Evolutionary conservation across 2,113 vertebrate species (phyloP).

Genomic region (Ochotona princeps): DNA sequence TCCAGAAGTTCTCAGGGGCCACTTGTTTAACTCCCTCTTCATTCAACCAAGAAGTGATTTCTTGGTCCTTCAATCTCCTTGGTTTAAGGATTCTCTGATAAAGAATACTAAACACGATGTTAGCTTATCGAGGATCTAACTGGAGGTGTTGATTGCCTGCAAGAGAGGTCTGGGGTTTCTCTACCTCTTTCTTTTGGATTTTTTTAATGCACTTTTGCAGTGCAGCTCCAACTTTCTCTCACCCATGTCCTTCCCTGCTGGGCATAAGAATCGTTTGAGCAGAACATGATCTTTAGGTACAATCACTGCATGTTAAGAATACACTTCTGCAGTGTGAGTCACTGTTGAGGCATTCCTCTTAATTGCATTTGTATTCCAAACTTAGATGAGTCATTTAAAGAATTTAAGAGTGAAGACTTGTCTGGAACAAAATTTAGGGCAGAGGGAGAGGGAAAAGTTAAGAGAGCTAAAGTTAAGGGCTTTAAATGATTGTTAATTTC

Average conservation of each 20-base stretch:
- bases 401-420: neutral
- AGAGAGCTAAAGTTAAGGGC: neutral
- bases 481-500: neutral
- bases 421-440: neutral
- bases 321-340: neutral
- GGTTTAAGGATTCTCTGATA: accelerated
- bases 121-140: neutral
- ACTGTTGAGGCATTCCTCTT: neutral
- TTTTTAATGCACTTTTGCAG: neutral
- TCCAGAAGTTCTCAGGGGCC: neutral
- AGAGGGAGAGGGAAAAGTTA: neutral
- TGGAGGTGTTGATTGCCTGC: neutral
- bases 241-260: neutral
- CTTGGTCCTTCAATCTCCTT: neutral
- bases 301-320: neutral
- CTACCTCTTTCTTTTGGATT: neutral
- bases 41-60: neutral
- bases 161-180: neutral
- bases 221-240: neutral
- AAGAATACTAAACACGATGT: neutral
- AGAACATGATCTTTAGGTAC: neutral
- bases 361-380: neutral
- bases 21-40: neutral
- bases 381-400: neutral
- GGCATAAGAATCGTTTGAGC: neutral